Conservation (phyloP, 2,888 invertebrate genomes). For the Uloborus plumipes region DNA sequence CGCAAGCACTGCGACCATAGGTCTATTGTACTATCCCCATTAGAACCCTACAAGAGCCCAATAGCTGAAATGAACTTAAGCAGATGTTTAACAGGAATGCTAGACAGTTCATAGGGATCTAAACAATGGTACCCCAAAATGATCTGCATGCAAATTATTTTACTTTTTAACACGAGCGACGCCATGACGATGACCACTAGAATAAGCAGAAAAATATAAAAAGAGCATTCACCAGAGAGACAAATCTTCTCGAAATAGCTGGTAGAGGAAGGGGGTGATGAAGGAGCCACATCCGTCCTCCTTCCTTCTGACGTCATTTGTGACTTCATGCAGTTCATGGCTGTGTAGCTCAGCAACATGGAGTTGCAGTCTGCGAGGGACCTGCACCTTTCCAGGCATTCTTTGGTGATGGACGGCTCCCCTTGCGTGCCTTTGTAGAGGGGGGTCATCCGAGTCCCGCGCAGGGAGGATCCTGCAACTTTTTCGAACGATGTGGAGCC, state of each 20-base stretch:
- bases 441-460: conserved; percentile 59
- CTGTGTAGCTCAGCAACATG: conserved; percentile 67
- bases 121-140: too few relatives aligned
- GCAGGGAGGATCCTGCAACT: conserved; percentile 66
- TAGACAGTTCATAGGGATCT: too few relatives aligned
- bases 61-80: too few relatives aligned
- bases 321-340: conserved; percentile 63
- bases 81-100: too few relatives aligned
- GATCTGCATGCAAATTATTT: too few relatives aligned
- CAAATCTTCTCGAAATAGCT: conserved; percentile 80
- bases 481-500: conserved; percentile 67
- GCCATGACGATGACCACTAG: background rate
- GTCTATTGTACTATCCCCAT: too few relatives aligned
- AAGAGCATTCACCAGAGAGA: conserved; percentile 74
- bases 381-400: conserved; percentile 66
- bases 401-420: conserved; percentile 54
- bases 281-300: conserved; percentile 45
- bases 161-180: too few relatives aligned
- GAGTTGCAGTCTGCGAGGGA: conserved; percentile 65
- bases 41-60: too few relatives aligned
- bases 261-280: conserved; percentile 69
- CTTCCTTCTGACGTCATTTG: conserved; percentile 34
- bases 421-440: conserved; percentile 60
- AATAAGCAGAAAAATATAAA: background rate
- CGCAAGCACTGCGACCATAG: too few relatives aligned